phyloP scores from a whole-genome alignment of 2,113 vertebrate species.

The Larimichthys crocea region DNA sequence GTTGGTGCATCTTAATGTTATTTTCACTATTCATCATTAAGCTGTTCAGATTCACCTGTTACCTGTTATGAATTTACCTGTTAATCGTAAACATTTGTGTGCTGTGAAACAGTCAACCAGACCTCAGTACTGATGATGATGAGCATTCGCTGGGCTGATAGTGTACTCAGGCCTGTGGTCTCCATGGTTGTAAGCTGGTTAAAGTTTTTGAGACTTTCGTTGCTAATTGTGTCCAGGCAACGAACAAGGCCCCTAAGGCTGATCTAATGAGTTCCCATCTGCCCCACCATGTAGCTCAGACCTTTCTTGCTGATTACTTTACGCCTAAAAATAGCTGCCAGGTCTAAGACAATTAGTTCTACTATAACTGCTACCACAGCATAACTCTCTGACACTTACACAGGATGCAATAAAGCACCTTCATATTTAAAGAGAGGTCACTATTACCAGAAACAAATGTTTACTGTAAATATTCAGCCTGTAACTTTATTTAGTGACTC shows the following conservation, averaged over 20 bases:
- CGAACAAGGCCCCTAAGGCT: conserved; percentile 60
- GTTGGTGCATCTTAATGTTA: not conserved
- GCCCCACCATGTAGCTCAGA: conserved; percentile 52
- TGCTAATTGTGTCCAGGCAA: conserved; percentile 71
- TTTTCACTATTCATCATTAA: not conserved
- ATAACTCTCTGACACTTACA: conserved; percentile 17
- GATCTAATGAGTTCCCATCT: conserved; percentile 75
- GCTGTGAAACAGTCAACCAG: not conserved
- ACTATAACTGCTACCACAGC: conserved; percentile 18
- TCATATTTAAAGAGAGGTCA: conserved; percentile 19
- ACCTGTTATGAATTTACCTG: not conserved
- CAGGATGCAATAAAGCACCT: not conserved
- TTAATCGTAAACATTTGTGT: not conserved
- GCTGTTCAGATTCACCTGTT: not conserved
- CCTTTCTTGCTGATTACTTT: conserved; percentile 63
- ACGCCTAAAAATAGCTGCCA: conserved; percentile 55
- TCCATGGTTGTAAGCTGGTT: conserved; percentile 73
- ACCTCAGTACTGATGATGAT: not conserved
- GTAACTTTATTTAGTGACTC: not conserved
- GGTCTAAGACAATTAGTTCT: conserved; percentile 55
- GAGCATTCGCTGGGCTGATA: conserved; percentile 20
- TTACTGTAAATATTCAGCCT: not conserved
- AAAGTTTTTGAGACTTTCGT: conserved; percentile 65
- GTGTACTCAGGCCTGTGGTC: conserved; percentile 43
- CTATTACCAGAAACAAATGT: not conserved